phyloP scores from a whole-genome alignment of 2,888 invertebrate species.

The Drosophila recens region DNA sequence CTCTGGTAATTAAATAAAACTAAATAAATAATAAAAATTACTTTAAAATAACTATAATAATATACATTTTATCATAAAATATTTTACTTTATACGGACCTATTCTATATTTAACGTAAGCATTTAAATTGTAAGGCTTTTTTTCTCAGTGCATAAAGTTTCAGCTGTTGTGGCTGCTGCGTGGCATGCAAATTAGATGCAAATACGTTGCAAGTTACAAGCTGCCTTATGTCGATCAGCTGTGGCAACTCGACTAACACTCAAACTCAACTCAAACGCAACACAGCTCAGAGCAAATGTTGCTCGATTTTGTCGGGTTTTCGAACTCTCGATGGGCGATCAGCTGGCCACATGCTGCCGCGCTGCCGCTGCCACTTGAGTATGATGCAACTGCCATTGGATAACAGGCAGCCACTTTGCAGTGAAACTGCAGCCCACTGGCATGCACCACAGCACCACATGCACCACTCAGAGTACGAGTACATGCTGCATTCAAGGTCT shows the following conservation, averaged over 20 bases:
- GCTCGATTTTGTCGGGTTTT: conserved; percentile 78
- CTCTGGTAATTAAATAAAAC: too few relatives aligned
- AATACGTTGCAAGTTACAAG: conserved; percentile 8
- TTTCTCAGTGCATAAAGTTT: background rate
- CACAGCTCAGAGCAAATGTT: conserved; percentile 25
- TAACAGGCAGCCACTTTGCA: conserved; percentile 53
- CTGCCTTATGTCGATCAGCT: conserved; percentile 74
- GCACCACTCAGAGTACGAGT: background rate
- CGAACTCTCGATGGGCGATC: conserved; percentile 74
- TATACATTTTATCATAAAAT: too few relatives aligned
- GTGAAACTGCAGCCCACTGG: conserved; percentile 67
- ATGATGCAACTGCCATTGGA: conserved; percentile 81
- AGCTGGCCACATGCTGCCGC: conserved; percentile 54
- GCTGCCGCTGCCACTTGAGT: conserved; percentile 30
- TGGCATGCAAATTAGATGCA: conserved; percentile 60
- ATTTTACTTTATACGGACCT: too few relatives aligned
- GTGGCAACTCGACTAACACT: conserved; percentile 43
- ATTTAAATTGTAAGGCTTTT: background rate
- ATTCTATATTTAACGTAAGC: too few relatives aligned
- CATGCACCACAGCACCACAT: background rate
- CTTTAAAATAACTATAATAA: too few relatives aligned
- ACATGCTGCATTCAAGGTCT: conserved; percentile 71
- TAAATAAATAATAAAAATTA: too few relatives aligned
- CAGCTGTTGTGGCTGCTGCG: conserved; percentile 35
- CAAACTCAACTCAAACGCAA: background rate